Percentiles rank a stretch among this genome's conserved stretches.
phyloP scores from a whole-genome alignment of 2,888 invertebrate genomes.

The Scaptodrosophila latifasciaeformis region DNA sequence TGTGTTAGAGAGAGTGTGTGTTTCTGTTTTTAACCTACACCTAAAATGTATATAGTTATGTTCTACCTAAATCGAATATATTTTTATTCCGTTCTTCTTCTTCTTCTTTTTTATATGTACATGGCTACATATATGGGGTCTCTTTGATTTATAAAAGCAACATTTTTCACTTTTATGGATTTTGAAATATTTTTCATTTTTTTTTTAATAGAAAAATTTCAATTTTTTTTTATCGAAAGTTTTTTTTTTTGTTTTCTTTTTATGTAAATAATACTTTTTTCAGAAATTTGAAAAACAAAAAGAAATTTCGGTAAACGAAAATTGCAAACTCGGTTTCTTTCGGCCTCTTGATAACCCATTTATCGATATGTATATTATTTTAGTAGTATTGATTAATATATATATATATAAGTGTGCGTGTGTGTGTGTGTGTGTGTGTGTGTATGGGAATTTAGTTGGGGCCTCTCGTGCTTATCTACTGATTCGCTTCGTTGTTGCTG shows the following conservation, averaged over 20 bases:
- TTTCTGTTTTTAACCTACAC: no score
- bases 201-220: not conserved
- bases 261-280: conserved; percentile 56
- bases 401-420: no score
- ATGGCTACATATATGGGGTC: conserved; percentile 47
- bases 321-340: conserved; percentile 6
- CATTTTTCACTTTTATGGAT: no score
- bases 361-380: conserved; percentile 29
- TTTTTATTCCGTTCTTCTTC: no score
- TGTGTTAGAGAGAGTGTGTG: not conserved
- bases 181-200: conserved; percentile 1
- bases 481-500: conserved; percentile 40
- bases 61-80: not conserved
- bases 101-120: conserved; percentile 43
- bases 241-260: conserved; percentile 12
- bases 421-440: conserved; percentile 17
- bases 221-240: conserved; percentile 4
- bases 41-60: not conserved
- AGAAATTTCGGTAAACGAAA: conserved; percentile 20
- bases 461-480: no score
- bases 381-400: conserved; percentile 8
- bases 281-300: conserved; percentile 22
- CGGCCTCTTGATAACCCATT: conserved; percentile 6
- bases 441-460: no score
- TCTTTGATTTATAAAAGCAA: no score